phyloP scores from a whole-genome alignment of 35 echinoderm and acorn worm species.

The Patiria miniata region DNA sequence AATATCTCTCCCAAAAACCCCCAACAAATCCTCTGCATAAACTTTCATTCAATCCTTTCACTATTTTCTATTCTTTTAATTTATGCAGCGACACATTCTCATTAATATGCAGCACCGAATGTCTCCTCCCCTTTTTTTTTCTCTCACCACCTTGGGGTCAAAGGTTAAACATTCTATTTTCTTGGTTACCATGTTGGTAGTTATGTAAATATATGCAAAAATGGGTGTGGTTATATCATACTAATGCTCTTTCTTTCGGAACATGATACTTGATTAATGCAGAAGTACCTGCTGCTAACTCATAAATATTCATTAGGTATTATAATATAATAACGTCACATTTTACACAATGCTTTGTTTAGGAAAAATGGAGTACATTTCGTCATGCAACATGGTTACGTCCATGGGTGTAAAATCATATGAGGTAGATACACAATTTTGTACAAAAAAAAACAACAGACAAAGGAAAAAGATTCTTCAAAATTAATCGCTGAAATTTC shows the following conservation, averaged over 20 bases:
- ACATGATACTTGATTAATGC: conserved; percentile 29
- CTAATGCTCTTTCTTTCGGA: background rate
- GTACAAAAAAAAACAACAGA: background rate
- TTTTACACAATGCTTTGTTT: background rate
- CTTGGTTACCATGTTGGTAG: conserved; percentile 10
- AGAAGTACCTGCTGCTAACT: conserved; percentile 16
- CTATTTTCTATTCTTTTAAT: background rate
- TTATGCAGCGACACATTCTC: conserved; percentile 4
- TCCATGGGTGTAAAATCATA: background rate
- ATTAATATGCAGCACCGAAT: conserved; percentile 11
- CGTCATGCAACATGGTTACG: background rate
- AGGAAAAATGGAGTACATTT: background rate
- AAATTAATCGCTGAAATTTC: background rate
- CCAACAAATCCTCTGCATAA: no score
- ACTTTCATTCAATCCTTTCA: conserved; percentile 12
- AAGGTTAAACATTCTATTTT: background rate
- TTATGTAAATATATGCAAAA: conserved; percentile 24
- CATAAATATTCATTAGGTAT: conserved; percentile 23
- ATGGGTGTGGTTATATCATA: background rate
- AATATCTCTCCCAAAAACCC: no score
- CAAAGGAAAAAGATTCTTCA: background rate
- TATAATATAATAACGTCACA: background rate
- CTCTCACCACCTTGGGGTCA: background rate
- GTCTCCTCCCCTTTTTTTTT: background rate
- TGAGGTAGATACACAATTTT: conserved; percentile 22